Evolutionary conservation across 2,113 vertebrate genomes (phyloP), one percentile per base, ranked within the genome.

Genomic region (Galbula dea): DNA sequence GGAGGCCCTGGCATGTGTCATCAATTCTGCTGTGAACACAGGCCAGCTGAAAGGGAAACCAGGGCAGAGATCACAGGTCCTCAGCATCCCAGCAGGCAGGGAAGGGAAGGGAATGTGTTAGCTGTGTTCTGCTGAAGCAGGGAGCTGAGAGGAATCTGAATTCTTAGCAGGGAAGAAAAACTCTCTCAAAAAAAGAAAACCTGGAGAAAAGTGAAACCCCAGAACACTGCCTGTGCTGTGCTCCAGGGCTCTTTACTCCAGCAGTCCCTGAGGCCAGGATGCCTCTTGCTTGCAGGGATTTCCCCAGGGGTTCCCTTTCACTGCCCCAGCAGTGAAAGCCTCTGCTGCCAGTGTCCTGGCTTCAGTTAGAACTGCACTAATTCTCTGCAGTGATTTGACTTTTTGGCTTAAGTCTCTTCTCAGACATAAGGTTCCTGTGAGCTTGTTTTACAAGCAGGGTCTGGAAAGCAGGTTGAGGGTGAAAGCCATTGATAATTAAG

Each of bases 31-130:
- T 88, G 72, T 12, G 3, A 87, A 89, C 78, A 74, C 83, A 61
- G 88, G 94, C 94, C 81, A 88, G 71, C 74, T 84, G 79, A 96
- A 78, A 95, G n/a, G 5, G 85, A 69, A 69, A 85, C 52, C 83
- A 86, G 76, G 86, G 92, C 90, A 77, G 90, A 92, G 89, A 95
- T 91, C 86, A 67, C 65, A 96, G 89, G 90, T 95, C 45, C 45
- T 90, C 66, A 90, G 89, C 87, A 82, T 86, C 66, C 82, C 65
- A 79, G 37, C 81, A 85, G 74, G 58, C 94, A 94, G 83, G 69
- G 69, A 51, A 75, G 48, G 78, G 96, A 96, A 96, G 95, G 61
- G 95, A 95, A 94, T 94, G 63, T 88, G 67, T 74, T 95, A 86
- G 87, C 78, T 86, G 52, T 65, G 51, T 67, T 92, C 74, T 71